These are phyloP conservation scores for Mesitornis unicolor DNA, from an alignment of 2,113 vertebrate genomes.

Conservation along the genomic window DNA sequence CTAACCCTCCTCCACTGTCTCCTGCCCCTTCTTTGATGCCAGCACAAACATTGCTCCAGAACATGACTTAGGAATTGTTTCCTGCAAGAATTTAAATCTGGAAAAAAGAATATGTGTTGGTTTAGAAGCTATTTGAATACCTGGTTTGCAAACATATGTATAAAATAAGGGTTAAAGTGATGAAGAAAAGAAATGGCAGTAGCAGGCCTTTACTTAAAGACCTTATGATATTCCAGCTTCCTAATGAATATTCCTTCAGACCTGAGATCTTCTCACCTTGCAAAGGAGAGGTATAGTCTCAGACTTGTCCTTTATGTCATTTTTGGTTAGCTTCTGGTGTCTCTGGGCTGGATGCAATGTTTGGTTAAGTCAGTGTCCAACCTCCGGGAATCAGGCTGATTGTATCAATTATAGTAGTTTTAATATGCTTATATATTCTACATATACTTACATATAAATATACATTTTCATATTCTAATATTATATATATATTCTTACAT, in stretches of 20 bases:
- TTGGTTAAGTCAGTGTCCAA: neutral
- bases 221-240: neutral
- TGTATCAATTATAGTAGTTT: too few relatives aligned
- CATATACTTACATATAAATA: too few relatives aligned
- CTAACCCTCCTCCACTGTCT: neutral
- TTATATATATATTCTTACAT: too few relatives aligned
- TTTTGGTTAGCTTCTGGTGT: neutral
- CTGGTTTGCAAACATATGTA: neutral
- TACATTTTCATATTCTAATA: too few relatives aligned
- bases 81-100: neutral
- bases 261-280: neutral
- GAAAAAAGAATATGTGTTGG: rapidly evolving
- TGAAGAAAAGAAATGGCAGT: neutral
- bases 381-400: neutral
- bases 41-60: neutral
- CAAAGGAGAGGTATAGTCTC: neutral
- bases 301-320: neutral
- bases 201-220: neutral
- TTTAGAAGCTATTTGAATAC: neutral
- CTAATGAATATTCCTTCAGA: neutral
- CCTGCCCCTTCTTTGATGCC: neutral
- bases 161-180: neutral
- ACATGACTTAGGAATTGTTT: neutral
- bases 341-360: neutral
- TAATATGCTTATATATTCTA: too few relatives aligned